Evolutionary conservation across 2,113 vertebrate genomes (phyloP).

Genomic region (Propithecus coquereli): DNA sequence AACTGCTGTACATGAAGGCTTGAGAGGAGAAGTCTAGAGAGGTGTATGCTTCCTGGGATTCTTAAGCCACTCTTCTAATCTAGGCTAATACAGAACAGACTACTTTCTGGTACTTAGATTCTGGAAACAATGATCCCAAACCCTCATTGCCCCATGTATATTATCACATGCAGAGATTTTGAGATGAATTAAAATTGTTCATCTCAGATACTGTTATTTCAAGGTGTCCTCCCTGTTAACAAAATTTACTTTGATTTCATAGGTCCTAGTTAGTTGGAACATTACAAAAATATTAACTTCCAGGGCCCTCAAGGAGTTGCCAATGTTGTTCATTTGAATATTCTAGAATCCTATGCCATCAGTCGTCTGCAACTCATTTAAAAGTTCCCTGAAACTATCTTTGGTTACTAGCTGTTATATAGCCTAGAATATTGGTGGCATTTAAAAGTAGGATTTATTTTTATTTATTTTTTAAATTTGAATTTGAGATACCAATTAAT

Average conservation of each 20-base stretch:
- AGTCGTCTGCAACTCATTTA: neutral
- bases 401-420: neutral
- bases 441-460: constrained; percentile 33
- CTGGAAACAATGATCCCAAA: neutral
- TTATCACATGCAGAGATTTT: neutral
- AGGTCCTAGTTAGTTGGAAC: neutral
- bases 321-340: neutral
- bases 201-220: neutral
- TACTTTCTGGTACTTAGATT: neutral
- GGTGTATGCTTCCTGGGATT: neutral
- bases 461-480: constrained; percentile 1
- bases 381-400: neutral
- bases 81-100: neutral
- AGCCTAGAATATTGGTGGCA: neutral
- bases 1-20: neutral
- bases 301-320: neutral
- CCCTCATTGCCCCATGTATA: neutral
- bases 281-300: neutral
- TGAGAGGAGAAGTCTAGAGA: neutral
- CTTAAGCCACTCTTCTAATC: neutral
- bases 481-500: no score
- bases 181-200: neutral
- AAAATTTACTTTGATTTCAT: neutral
- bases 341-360: neutral
- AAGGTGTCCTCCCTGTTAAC: neutral